phyloP scores from a whole-genome alignment of 2,888 invertebrate species.

The Archaeoteleia sp. region DNA sequence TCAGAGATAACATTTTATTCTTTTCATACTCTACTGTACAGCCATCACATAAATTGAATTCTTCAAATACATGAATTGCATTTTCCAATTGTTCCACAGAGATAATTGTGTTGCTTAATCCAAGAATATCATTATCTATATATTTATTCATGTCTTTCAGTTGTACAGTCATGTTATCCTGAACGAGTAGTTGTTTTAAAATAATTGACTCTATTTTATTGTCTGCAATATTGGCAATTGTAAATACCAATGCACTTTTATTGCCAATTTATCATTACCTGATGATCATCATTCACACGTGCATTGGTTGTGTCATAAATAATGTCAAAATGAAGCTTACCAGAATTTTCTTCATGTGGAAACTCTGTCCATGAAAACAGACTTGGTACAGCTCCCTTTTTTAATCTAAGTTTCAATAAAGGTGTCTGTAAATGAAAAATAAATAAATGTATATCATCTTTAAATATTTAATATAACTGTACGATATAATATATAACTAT shows the following conservation, averaged over 20 bases:
- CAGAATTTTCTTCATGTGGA: too few relatives aligned
- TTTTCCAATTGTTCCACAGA: constrained; percentile 8
- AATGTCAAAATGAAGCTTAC: too few relatives aligned
- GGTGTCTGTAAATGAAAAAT: too few relatives aligned
- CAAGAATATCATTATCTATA: background rate
- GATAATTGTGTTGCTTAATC: background rate
- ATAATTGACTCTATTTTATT: constrained; percentile 2
- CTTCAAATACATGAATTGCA: background rate
- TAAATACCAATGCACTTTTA: constrained; percentile 5
- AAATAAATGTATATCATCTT: too few relatives aligned
- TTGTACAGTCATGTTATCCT: background rate
- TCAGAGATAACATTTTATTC: background rate
- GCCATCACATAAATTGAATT: constrained; percentile 1
- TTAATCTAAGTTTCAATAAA: too few relatives aligned
- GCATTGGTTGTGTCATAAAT: too few relatives aligned
- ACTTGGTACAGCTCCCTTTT: too few relatives aligned
- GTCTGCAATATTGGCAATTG: background rate
- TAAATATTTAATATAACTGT: too few relatives aligned
- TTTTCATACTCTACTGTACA: background rate
- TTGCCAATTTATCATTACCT: too few relatives aligned
- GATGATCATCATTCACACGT: too few relatives aligned
- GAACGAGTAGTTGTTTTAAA: background rate
- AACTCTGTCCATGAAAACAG: too few relatives aligned
- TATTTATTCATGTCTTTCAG: constrained; percentile 1
- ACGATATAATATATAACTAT: too few relatives aligned